phyloP scores from a whole-genome alignment of 2,888 invertebrate genomes.

The Pachydiplax longipennis region DNA sequence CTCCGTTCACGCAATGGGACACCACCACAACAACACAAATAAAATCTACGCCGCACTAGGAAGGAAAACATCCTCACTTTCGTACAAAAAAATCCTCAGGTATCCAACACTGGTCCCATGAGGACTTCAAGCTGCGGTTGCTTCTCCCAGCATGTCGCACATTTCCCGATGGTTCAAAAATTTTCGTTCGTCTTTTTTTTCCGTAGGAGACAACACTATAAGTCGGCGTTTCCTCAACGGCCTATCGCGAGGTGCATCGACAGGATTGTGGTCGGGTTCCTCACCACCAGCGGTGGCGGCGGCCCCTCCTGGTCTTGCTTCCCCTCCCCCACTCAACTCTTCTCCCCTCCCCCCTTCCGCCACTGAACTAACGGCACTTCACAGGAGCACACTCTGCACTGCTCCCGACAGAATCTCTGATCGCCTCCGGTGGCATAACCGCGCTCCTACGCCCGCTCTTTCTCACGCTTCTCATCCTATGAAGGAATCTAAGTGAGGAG shows the following conservation, averaged over 20 bases:
- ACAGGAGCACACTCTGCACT: neutral
- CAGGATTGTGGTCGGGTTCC: conserved; percentile 38
- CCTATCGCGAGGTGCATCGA: conserved; percentile 5
- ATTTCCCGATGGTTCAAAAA: neutral
- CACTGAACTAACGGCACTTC: neutral
- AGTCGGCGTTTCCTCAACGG: neutral
- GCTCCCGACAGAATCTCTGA: neutral
- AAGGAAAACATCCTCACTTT: conserved; percentile 2
- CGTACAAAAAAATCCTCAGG: conserved; percentile 4
- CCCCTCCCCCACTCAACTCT: too few relatives aligned
- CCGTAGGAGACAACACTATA: neutral
- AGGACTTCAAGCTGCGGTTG: neutral
- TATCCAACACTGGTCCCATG: conserved; percentile 33
- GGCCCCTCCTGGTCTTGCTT: neutral
- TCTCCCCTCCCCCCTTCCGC: neutral
- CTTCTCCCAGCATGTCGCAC: neutral
- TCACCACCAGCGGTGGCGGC: neutral
- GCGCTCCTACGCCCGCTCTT: neutral
- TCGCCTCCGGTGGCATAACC: neutral
- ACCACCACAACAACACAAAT: neutral
- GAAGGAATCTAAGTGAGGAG: neutral
- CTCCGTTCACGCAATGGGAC: neutral
- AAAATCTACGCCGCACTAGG: neutral
- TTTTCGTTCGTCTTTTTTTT: neutral
- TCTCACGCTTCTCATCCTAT: neutral